phyloP scores from a whole-genome alignment of 64 coral and sea anemone species.

The Montipora foliosa region DNA sequence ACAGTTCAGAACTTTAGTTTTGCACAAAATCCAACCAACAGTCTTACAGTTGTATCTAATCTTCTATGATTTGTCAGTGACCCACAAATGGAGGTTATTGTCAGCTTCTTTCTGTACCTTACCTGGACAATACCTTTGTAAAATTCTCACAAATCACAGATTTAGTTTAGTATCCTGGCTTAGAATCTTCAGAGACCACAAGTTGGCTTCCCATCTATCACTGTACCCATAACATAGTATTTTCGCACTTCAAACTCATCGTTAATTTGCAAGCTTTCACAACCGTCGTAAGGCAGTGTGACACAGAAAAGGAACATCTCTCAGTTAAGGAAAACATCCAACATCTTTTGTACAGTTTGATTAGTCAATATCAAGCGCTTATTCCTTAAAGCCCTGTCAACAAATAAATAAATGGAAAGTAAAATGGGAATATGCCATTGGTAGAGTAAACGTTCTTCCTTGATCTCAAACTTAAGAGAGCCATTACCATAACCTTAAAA shows the following conservation, averaged over 20 bases:
- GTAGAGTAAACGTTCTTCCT: not conserved
- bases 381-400: constrained; percentile 63
- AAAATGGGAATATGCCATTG: not conserved
- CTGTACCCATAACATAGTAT: constrained; percentile 42
- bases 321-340: constrained; percentile 56
- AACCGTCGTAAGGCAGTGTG: constrained; percentile 45
- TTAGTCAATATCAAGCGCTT: constrained; percentile 61
- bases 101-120: constrained; percentile 22
- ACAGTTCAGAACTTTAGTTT: not conserved
- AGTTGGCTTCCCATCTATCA: constrained; percentile 52
- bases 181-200: constrained; percentile 35
- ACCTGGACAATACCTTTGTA: constrained; percentile 21
- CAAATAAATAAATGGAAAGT: constrained; percentile 51
- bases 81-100: constrained; percentile 21
- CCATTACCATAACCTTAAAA: not conserved
- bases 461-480: not conserved
- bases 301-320: constrained; percentile 43
- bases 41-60: not conserved
- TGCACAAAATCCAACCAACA: not conserved
- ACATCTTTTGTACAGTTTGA: constrained; percentile 46
- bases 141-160: constrained; percentile 61
- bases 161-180: constrained; percentile 46
- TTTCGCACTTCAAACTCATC: constrained; percentile 28
- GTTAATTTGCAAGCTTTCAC: constrained; percentile 58
- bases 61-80: constrained; percentile 8